Base-by-base conservation (phyloP, 1,140 invertebrate genomes). In the Pseudomyrmex flavicornis region DNA sequence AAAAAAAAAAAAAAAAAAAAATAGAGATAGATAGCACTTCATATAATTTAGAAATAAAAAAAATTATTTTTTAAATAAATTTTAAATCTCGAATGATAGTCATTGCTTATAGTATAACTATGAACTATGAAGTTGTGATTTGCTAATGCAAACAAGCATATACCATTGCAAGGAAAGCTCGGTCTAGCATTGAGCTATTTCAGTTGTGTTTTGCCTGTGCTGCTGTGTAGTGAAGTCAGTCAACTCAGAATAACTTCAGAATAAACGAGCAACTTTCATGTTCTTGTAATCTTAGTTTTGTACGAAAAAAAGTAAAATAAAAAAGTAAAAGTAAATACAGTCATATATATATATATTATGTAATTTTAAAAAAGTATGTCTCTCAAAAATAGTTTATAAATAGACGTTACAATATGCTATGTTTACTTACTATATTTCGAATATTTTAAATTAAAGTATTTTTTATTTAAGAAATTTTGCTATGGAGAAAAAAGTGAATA, bases 201-300 rank as follows among this genome's bases (percentile, higher is more conserved):
- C 92, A 93, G 93, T 94, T 93, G 91, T 90, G 87, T 89, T 90
- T 90, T 91, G 90, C 83, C 89, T 91, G 88, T 91, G 88, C 88
- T 85, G 83, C 84, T 89, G 91, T 35, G 35, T 79, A 84, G 87
- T 87, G 90, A 90, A 80, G 76, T 72, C 76, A 80, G 76, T 91
- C 90, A 86, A 90, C 86, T 90, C 83, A 83, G 88, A 91, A 91
- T 91, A 92, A 91, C 87, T 85, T 91, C 84, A 26, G 76, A 65
- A 87, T 89, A 61, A 86, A 87, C 79, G 79, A 56, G 84, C 54
- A 88, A 48, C 61, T 44, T 68, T 72, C 48, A 52, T 35, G 59
- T 50, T 17, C n/a, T 52, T 84, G 61, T 52, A 69, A 87, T 77
- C 8, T 44, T 61, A 75, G 52, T 74, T 63, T 46, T 10, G 9